Evolutionary conservation across 2,888 invertebrate genomes (phyloP), one percentile per base, ranked within the genome.

Genomic region (Drosophila anomelani): DNA sequence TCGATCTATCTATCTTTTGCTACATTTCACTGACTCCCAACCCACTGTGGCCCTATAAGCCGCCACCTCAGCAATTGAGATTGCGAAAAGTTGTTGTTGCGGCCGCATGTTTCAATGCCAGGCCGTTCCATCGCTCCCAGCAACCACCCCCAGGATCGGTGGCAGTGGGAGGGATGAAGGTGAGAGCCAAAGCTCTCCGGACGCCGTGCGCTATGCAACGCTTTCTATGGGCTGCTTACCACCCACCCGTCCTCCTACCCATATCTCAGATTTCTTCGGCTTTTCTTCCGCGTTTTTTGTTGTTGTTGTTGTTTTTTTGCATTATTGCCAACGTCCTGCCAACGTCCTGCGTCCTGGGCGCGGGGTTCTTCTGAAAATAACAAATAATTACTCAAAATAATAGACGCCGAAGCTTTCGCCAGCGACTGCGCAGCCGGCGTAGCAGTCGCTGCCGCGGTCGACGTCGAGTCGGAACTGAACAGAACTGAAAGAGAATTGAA

Each of bases 311-410:
- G 20, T 29, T 29, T 29, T 29, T 29, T 29, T 29, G 5, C n/a
- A 15, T 26, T 26, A 26, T 41, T 12, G 34, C 44, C 44, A 15
- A 23, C 29, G 20, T 32, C 17, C 64, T n/a, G n/a, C n/a, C n/a
- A n/a, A n/a, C n/a, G n/a, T 72, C 75, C 60, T 38, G 38, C 39
- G 46, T 63, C 39, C 44, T 17, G 71, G 61, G 51, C 62, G 56
- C 59, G 64, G 70, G 72, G 60, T 70, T 46, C 78, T 58, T 53
- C 61, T 57, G 74, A 78, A 76, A 77, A 86, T 78, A 88, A 88
- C 81, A 88, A 89, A 88, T 84, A 89, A 90, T 89, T 88, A 85
- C 90, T 89, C 89, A 87, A 89, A 88, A 81, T 78, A 58, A 43
- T 61, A 72, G 47, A 70, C 54, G 56, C 56, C 64, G 15, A 60